phyloP scores from a whole-genome alignment of 2,888 invertebrate species.

The Meiosimyza decipiens region DNA sequence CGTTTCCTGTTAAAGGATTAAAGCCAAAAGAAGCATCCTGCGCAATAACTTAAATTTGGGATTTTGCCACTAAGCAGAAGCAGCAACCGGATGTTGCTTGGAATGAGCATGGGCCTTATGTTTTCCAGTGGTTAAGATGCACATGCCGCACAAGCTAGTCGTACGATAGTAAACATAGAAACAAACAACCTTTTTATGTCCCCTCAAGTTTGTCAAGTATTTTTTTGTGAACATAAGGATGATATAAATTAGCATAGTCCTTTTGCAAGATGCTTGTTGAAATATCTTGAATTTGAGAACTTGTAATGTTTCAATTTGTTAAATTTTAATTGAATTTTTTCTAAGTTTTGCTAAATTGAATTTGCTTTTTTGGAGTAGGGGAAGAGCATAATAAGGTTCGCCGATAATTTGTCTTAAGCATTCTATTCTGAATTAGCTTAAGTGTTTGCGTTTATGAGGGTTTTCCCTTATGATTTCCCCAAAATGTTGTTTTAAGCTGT shows the following conservation, averaged over 20 bases:
- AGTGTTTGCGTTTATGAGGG: no score
- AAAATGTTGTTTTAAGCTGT: no score
- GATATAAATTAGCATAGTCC: constrained; percentile 6
- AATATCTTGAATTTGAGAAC: no score
- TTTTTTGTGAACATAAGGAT: not conserved
- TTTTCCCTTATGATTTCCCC: no score
- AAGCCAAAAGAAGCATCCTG: not conserved
- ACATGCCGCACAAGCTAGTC: not conserved
- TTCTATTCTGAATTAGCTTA: no score
- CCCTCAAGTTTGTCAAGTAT: constrained; percentile 4
- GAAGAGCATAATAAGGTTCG: no score
- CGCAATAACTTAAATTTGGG: not conserved
- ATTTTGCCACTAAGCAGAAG: not conserved
- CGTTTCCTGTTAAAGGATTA: not conserved
- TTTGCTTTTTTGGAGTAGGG: no score
- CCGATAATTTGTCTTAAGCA: no score
- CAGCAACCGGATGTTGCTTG: not conserved
- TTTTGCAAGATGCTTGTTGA: not conserved
- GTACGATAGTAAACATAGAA: not conserved
- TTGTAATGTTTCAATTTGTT: no score
- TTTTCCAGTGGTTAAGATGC: not conserved
- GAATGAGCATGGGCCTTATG: not conserved
- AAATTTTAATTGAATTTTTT: no score
- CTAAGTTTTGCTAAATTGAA: no score
- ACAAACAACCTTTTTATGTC: constrained; percentile 3